Conservation (phyloP, 2,888 invertebrate species). For the Uropetala carovei region DNA sequence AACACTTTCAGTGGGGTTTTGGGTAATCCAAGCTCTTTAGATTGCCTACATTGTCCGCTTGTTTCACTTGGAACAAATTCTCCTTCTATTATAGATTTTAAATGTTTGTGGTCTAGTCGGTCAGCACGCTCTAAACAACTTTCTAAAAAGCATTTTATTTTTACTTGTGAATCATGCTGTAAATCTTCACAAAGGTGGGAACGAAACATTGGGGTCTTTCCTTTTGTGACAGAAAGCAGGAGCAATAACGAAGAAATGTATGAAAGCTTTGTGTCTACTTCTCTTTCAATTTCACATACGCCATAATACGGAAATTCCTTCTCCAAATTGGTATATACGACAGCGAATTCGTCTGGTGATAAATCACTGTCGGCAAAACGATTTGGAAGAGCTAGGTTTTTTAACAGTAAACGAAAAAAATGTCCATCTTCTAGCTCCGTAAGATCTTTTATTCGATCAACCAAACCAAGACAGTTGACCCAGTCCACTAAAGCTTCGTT, state of each 20-base stretch:
- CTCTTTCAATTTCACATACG: slow-evolving; percentile 12
- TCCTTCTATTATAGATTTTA: slow-evolving; percentile 41
- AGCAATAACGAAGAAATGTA: slow-evolving; percentile 39
- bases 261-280: not conserved
- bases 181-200: slow-evolving; percentile 38
- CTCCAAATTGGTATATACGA: not conserved
- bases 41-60: not conserved
- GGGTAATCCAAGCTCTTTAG: not conserved
- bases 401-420: not conserved
- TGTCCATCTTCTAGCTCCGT: slow-evolving; percentile 6
- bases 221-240: slow-evolving; percentile 35
- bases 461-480: slow-evolving; percentile 30
- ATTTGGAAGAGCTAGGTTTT: not conserved
- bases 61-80: not conserved
- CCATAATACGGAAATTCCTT: slow-evolving; percentile 47
- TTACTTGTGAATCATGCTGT: slow-evolving; percentile 31
- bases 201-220: not conserved
- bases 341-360: not conserved
- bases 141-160: slow-evolving; percentile 54
- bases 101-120: not conserved
- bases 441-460: not conserved
- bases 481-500: slow-evolving; percentile 42
- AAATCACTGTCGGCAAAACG: not conserved
- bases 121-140: not conserved
- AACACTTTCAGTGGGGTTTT: slow-evolving; percentile 43